Conservation (phyloP, 2,888 invertebrate species). For the Mythimna impura region DNA sequence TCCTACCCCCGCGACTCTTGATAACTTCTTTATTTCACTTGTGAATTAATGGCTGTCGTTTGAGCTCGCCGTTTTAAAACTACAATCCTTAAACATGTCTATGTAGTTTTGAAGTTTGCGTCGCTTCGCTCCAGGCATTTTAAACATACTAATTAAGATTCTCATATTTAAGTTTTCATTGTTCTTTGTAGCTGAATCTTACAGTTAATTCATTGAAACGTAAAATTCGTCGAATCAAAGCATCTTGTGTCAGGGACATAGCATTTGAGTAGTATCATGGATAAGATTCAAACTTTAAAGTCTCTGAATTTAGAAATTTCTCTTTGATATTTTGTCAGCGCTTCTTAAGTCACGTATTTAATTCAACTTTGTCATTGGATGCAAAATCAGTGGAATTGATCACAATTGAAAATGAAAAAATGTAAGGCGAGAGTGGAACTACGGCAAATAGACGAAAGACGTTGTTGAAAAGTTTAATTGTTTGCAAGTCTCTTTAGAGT, state of each 20-base stretch:
- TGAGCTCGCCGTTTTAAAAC: conserved; percentile 60
- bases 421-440: conserved; percentile 36
- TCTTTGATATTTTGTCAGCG: conserved; percentile 71
- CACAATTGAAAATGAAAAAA: conserved; percentile 49
- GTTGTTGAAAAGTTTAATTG: conserved; percentile 35
- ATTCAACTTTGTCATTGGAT: conserved; percentile 63
- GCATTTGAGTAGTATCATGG: conserved; percentile 70
- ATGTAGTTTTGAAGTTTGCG: conserved; percentile 68
- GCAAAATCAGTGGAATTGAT: conserved; percentile 58
- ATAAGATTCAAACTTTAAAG: conserved; percentile 69
- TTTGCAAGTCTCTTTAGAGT: conserved; percentile 46
- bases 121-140: conserved; percentile 66
- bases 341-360: conserved; percentile 74
- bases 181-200: conserved; percentile 79
- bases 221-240: conserved; percentile 84
- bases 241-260: conserved; percentile 78
- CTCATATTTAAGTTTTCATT: conserved; percentile 80
- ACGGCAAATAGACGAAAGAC: conserved; percentile 30
- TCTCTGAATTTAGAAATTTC: conserved; percentile 66
- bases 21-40: conserved; percentile 80
- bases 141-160: conserved; percentile 79
- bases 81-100: conserved; percentile 58
- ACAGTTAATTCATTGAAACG: conserved; percentile 79
- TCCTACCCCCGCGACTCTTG: conserved; percentile 73
- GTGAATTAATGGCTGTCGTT: conserved; percentile 68